These are phyloP conservation scores for Lasioglossum morio DNA, from an alignment of 2,888 invertebrate genomes.

Conservation along the genomic window DNA sequence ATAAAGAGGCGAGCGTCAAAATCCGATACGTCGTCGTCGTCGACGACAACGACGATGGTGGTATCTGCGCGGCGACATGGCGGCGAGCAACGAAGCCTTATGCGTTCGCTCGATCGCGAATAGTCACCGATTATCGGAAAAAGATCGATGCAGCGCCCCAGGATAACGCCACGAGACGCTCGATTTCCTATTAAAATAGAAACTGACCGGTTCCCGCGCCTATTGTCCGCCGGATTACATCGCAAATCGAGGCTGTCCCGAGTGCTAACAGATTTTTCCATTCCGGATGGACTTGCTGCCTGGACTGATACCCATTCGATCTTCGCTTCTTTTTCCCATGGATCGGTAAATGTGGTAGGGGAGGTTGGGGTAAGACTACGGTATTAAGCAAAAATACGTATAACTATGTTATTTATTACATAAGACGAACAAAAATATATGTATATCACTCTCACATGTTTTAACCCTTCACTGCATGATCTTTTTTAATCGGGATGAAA, in stretches of 20 bases:
- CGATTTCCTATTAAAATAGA: conserved; percentile 43
- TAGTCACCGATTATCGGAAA: conserved; percentile 30
- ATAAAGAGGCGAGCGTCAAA: conserved; percentile 75
- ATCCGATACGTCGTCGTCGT: conserved; percentile 66
- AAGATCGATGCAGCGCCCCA: conserved; percentile 5
- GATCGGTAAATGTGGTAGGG: neutral
- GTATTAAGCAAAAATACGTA: no score
- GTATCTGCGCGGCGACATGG: neutral
- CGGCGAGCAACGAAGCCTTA: conserved; percentile 30
- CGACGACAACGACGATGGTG: conserved; percentile 13
- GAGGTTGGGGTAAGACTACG: no score
- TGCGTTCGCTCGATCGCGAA: conserved; percentile 49
- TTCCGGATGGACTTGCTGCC: neutral
- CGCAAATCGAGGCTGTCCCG: neutral
- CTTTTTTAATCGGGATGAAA: no score
- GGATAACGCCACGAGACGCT: neutral
- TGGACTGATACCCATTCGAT: neutral
- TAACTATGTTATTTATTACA: no score
- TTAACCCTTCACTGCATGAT: no score
- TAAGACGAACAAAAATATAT: no score
- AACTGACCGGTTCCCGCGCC: conserved; percentile 7
- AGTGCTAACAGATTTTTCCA: neutral
- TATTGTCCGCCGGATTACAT: conserved; percentile 15
- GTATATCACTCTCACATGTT: no score
- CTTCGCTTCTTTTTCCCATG: neutral